Conservation (phyloP, 2,797 vertebrate genomes). For the Ispidina picta region DNA sequence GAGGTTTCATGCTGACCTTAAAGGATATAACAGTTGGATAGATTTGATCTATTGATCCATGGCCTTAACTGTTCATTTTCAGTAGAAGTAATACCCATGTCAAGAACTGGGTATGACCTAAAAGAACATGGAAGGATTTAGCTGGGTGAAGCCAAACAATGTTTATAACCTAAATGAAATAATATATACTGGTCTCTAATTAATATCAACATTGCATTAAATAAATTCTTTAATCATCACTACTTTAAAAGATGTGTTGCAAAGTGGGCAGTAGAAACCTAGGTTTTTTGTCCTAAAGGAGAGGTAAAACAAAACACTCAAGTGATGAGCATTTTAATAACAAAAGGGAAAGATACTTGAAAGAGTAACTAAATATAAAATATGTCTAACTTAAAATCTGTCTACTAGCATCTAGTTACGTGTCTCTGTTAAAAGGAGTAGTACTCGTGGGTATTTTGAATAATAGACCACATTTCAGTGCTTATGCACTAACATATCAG, state of each 20-base stretch:
- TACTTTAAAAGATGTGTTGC: not conserved
- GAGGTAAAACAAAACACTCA: not conserved
- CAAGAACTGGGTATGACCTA: not conserved
- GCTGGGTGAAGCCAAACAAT: not conserved
- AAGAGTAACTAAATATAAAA: not conserved
- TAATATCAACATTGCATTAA: not conserved
- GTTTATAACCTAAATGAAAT: not conserved
- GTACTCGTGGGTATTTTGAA: not conserved
- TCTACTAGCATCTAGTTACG: accelerated
- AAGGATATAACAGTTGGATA: not conserved
- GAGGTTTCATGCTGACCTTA: not conserved
- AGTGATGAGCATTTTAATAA: not conserved
- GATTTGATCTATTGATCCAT: not conserved
- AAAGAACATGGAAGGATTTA: not conserved
- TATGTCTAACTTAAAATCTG: no score
- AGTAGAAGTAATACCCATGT: not conserved
- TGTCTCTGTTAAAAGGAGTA: not conserved
- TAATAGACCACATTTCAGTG: not conserved
- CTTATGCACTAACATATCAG: not conserved
- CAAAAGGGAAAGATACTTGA: not conserved
- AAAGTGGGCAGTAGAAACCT: not conserved
- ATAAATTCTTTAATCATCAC: not conserved
- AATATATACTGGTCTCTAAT: not conserved
- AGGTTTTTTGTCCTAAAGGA: not conserved
- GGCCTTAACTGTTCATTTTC: not conserved